Evolutionary conservation across 2,888 invertebrate species (phyloP).

Genomic region (Isotomurus palustris): DNA sequence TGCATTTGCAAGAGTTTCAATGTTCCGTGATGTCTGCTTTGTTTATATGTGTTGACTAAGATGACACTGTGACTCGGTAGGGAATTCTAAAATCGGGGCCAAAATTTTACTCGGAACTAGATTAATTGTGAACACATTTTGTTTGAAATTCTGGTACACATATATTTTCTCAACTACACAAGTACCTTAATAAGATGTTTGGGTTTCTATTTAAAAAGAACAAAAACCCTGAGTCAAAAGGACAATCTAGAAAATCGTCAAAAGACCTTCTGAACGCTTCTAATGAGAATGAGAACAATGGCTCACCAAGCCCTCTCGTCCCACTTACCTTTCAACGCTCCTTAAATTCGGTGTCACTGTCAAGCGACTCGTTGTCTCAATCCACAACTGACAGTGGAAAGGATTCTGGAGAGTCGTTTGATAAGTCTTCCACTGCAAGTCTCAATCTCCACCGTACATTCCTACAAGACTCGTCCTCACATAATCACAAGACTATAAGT

Average conservation of each 20-base stretch:
- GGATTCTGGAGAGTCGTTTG: slow-evolving; percentile 5
- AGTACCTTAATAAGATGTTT: slow-evolving; percentile 39
- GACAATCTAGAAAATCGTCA: slow-evolving; percentile 18
- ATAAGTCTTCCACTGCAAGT: background rate
- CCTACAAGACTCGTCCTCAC: no score
- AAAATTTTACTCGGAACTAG: background rate
- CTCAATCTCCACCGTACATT: no score
- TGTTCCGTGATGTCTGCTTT: no score
- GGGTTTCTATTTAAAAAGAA: slow-evolving; percentile 44
- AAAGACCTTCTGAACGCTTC: slow-evolving; percentile 20
- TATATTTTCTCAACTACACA: background rate
- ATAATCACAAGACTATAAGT: background rate
- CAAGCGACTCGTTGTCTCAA: slow-evolving; percentile 10
- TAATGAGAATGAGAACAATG: background rate
- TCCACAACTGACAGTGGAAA: slow-evolving; percentile 9
- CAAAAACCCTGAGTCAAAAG: background rate
- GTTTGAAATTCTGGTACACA: no score
- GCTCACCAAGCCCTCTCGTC: background rate
- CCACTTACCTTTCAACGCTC: slow-evolving; percentile 2
- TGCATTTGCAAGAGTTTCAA: no score
- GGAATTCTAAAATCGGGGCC: no score
- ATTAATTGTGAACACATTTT: slow-evolving; percentile 9
- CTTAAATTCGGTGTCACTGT: slow-evolving; percentile 6
- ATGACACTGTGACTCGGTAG: no score
- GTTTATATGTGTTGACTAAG: no score